Percentiles rank a stretch among this genome's conserved stretches.
Evolutionary conservation across 2,797 vertebrate genomes (phyloP).

Genomic region (Hemibagrus guttatus): DNA sequence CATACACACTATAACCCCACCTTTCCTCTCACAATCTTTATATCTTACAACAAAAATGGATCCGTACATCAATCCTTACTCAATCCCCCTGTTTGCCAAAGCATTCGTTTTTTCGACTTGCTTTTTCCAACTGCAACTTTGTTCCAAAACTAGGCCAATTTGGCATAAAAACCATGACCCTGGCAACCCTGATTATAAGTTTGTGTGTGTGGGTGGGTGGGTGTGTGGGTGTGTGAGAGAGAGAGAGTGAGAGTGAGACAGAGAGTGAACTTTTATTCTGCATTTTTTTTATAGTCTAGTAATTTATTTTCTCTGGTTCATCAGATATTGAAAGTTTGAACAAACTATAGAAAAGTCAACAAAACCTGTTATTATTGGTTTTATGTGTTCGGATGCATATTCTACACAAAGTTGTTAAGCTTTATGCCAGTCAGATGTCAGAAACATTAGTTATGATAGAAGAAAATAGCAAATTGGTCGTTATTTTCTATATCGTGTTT

Average conservation of each 20-base stretch:
- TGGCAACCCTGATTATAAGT: slow-evolving; percentile 8
- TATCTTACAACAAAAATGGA: not conserved
- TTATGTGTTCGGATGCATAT: not conserved
- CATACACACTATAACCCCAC: not conserved
- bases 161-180: not conserved
- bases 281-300: not conserved
- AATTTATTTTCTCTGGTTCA: not conserved
- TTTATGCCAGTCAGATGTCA: not conserved
- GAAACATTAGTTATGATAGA: not conserved
- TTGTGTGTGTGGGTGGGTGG: not conserved
- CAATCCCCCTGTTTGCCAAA: not conserved
- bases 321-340: not conserved
- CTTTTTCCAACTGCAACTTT: not conserved
- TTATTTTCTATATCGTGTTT: not conserved
- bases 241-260: not conserved
- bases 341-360: not conserved
- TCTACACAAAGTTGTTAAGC: not conserved
- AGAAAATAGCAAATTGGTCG: not conserved
- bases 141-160: slow-evolving; percentile 5
- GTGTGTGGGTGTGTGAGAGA: slow-evolving; percentile 13
- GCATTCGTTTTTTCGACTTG: not conserved
- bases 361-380: not conserved
- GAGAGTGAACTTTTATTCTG: not conserved
- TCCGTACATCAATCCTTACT: not conserved
- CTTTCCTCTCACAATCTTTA: not conserved